Evolutionary conservation across 2,888 invertebrate genomes (phyloP), one percentile per base, ranked within the genome.

Genomic region (Heteromurus nitidus): DNA sequence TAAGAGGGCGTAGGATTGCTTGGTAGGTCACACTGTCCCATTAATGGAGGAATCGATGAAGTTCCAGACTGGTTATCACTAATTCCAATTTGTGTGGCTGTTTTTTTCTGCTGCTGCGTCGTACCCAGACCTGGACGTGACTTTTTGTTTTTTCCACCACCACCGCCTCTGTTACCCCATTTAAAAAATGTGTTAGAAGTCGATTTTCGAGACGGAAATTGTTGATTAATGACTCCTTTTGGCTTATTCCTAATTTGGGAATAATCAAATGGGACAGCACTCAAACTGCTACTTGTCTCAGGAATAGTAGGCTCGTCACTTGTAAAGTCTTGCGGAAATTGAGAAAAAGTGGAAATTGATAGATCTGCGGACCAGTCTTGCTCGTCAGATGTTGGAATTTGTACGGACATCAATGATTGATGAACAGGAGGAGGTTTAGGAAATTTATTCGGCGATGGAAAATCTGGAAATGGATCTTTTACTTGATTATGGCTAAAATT

Each of bases 191-290:
- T n/a, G n/a, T n/a, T n/a, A n/a, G n/a, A n/a, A n/a, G n/a, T n/a
- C n/a, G n/a, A n/a, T n/a, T n/a, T n/a, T n/a, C n/a, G n/a, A 26
- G 24, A 16, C 11, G 11, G 11, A 47, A 47, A 47, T 11, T 5
- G 7, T 11, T 5, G n/a, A 11, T 47, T 5, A 5, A 16, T 11
- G n/a, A n/a, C n/a, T n/a, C n/a, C n/a, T n/a, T n/a, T n/a, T n/a
- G n/a, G n/a, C n/a, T 65, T 44, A 65, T 53, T 53, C 2, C n/a
- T 42, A 30, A 79, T 72, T 65, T 80, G 72, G 0, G 73, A 44
- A 44, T 82, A 82, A 26, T 82, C 79, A 36, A 82, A 82, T 13
- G 82, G 82, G 13, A 82, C 70, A 22, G 83, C 80, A 50, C 76
- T 75, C 18, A 70, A 31, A n/a, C 58, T 22, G 18, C n/a, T 30